Evolutionary conservation across 2,113 vertebrate genomes (phyloP), one percentile per base, ranked within the genome.

Genomic region (Lonchura striata): DNA sequence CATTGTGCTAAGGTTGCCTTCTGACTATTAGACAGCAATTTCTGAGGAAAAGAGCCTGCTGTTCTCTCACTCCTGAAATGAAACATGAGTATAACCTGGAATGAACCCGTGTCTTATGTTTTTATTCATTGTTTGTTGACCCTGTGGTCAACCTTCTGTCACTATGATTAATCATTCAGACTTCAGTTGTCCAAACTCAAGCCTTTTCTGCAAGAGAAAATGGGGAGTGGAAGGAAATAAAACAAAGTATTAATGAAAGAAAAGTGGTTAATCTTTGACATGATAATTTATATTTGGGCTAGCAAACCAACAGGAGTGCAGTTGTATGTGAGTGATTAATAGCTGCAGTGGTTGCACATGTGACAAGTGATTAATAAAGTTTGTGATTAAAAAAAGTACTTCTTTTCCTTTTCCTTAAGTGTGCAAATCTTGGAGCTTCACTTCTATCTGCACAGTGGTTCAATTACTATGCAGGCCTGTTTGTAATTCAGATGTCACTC

Each of bases 341-440:
- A 42, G 31, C 88, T 75, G 71, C 93, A 97, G 50, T 77, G 70
- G 91, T 88, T 97, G 92, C 66, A 64, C 82, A 50, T 83, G 75
- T 96, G 97, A 97, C 97, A 98, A 97, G 90, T 96, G 96, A 98
- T 98, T 97, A 97, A 98, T 98, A 97, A 97, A 97, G 75, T 95
- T 92, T 71, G 79, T 77, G 89, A 95, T 95, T 91, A 80, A 84
- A 93, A 86, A 96, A 97, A 94, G 76, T 49, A 69, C 42, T 96
- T 97, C 72, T 46, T 84, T 94, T 95, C 92, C 80, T 88, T 94
- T 94, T 88, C 60, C 77, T 63, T 95, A 88, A 96, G 75, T 84
- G 74, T 89, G 85, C 64, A 96, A 95, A 95, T 95, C 77, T 86
- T 93, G 60, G 83, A 90, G 68, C 61, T 77, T 42, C 56, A 92